Evolutionary conservation across 2,797 vertebrate species (phyloP), one percentile per base, ranked within the genome.

Genomic region (Mionectes olivaceus): DNA sequence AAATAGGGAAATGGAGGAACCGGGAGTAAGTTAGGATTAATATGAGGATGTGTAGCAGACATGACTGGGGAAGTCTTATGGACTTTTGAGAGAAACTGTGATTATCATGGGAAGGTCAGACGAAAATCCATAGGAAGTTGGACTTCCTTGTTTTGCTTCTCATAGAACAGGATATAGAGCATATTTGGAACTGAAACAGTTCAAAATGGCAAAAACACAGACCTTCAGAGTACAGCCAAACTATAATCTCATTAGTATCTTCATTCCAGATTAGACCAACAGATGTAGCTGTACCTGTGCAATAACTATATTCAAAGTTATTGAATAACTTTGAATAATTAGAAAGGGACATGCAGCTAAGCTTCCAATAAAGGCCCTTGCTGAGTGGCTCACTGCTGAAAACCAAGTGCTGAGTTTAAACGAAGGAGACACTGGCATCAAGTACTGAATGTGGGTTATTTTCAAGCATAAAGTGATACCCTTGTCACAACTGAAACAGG

Each of bases 121-220:
- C 57, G 56, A 91, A 91, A 89, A 79, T 86, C 82, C 71, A 46
- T 56, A 87, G 68, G 73, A 95, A 91, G 49, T 0, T 80, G 3
- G 46, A 22, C 27, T 93, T 86, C 76, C 68, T 87, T 87, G 50
- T 75, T 85, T 84, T 89, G 33, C 33, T 93, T 92, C 67, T 77
- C 60, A 53, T 68, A 53, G 87, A 92, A 85, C 22, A 85, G 46
- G 53, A 32, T 88, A 61, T 35, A 18, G 43, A 19, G 49, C 27
- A 13, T 47, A 65, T 47, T 70, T 82, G 76, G 37, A 84, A 76
- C 5, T 11, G 35, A 89, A 88, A 7, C 41, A 84, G 35, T 25
- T 44, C 33, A 46, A 89, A 67, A 19, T 13, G 15, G 28, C 30
- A 96, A 91, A 93, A 74, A 88, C 25, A 25, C 23, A 88, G 49